phyloP scores from a whole-genome alignment of 2,888 invertebrate species.

The Drosophila silvestris region DNA sequence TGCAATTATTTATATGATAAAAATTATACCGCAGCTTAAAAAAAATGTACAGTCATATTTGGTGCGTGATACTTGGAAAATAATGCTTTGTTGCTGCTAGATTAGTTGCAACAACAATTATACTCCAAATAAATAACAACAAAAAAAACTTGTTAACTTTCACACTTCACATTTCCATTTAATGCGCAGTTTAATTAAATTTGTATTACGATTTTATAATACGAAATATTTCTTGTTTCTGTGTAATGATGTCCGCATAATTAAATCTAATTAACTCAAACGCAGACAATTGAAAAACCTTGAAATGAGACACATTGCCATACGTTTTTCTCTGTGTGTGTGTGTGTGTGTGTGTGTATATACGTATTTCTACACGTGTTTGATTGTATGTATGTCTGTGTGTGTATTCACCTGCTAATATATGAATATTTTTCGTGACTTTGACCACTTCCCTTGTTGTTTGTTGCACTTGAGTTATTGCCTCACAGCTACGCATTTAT shows the following conservation, averaged over 20 bases:
- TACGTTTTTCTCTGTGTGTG: not conserved
- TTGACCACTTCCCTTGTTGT: conserved; percentile 1
- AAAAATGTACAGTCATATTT: not conserved
- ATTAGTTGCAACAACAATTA: not conserved
- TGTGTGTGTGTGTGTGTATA: not conserved
- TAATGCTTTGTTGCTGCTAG: not conserved
- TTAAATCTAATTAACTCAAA: not conserved
- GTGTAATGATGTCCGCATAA: conserved; percentile 2
- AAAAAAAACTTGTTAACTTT: not conserved
- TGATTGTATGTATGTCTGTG: conserved; percentile 1
- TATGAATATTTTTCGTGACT: conserved; percentile 7
- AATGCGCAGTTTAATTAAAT: conserved; percentile 8
- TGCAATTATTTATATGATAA: conserved; percentile 1
- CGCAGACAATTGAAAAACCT: conserved; percentile 3
- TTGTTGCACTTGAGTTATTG: not conserved
- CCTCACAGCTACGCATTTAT: conserved; percentile 13
- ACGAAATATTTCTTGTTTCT: not conserved
- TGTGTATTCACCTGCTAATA: conserved; percentile 1
- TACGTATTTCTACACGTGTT: conserved; percentile 3
- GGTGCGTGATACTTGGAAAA: not conserved
- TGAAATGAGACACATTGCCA: not conserved
- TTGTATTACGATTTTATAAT: not conserved
- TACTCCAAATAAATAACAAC: not conserved
- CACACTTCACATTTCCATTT: not conserved
- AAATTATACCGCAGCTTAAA: not conserved